Conservation (phyloP, 1,140 invertebrate species). For the Drosophila sturtevanti region DNA sequence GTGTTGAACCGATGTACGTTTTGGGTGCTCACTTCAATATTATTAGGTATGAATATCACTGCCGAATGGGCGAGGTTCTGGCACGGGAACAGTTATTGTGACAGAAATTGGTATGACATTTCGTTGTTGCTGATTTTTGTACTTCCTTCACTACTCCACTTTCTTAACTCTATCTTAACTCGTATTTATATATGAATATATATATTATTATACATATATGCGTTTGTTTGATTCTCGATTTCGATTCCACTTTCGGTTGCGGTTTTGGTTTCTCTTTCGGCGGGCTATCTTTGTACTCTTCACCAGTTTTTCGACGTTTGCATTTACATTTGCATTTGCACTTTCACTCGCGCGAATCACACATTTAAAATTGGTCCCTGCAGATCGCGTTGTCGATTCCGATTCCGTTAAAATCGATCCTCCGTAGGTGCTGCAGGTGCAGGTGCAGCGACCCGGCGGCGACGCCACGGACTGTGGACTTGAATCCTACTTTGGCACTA, state of each 20-base stretch:
- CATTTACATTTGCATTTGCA: not conserved
- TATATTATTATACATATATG: conserved; percentile 4
- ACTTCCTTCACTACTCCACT: conserved; percentile 23
- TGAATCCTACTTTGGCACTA: conserved; percentile 48
- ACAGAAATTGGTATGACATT: conserved; percentile 1
- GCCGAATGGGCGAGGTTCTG: not conserved
- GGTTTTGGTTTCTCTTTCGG: conserved; percentile 8
- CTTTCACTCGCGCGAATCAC: not conserved
- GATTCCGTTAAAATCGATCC: conserved; percentile 31
- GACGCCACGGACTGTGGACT: conserved; percentile 55
- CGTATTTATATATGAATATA: conserved; percentile 11
- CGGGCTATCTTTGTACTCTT: conserved; percentile 16
- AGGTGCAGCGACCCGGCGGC: conserved; percentile 55
- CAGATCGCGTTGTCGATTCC: not conserved
- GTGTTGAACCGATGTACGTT: not conserved
- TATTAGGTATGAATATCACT: conserved; percentile 6
- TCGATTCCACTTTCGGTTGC: conserved; percentile 16
- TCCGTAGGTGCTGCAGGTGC: conserved; percentile 23
- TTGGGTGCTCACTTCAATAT: not conserved
- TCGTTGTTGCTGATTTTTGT: conserved; percentile 20
- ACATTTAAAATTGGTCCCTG: conserved; percentile 14
- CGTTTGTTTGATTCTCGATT: conserved; percentile 8
- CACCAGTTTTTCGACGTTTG: conserved; percentile 1
- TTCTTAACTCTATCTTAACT: conserved; percentile 1
- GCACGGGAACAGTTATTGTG: not conserved